Base-by-base conservation (phyloP, 1,140 invertebrate genomes). In the Cherax destructor region DNA sequence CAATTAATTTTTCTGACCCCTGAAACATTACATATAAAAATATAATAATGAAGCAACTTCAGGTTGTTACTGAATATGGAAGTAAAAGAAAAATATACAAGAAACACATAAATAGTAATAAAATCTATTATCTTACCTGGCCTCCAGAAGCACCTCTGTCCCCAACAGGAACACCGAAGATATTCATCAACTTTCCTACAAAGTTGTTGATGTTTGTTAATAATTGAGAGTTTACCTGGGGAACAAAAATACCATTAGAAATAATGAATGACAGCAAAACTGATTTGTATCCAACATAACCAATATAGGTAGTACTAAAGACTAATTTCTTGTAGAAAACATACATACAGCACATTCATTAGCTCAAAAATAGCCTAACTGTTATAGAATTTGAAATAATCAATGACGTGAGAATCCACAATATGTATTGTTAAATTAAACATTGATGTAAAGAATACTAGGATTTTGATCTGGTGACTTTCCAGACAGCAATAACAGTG, bases 131-230 rank as follows among this genome's bases (percentile, higher is more conserved):
- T 24, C 88, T 84, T 24, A 90, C 88, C 80, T 83, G 80, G 30
- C 98, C 94, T 99, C 97, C 49, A 95, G 95, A 56, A 97, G 96
- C 56, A 96, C 95, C 0, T 96, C 95, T 21, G 96, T 91, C 89
- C 9, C 89, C 89, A 30, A 79, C 5, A 56, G 56, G 72, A 0
- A 97, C 96, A 16, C 99, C 99, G 96, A 99, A 99, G 65, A 99
- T 96, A 93, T 96, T 96, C 77, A 99, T 95, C 4, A 99, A 95
- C 93, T 97, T 95, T 0, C 98, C 99, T 50, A 99, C 96, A 94
- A 99, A 99, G 59, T 83, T 90, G 47, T 95, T 95, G 59, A 96
- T 95, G 83, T 95, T 95, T 78, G 94, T 91, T 21, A 96, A 93
- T 16, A 96, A 93, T 52, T 94, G 93, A 74, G 94, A 93, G 93